Percentiles rank a stretch among this genome's conserved stretches.
Evolutionary conservation across 2,888 invertebrate species (phyloP).

Genomic region (Ecdyonurus torrentis): DNA sequence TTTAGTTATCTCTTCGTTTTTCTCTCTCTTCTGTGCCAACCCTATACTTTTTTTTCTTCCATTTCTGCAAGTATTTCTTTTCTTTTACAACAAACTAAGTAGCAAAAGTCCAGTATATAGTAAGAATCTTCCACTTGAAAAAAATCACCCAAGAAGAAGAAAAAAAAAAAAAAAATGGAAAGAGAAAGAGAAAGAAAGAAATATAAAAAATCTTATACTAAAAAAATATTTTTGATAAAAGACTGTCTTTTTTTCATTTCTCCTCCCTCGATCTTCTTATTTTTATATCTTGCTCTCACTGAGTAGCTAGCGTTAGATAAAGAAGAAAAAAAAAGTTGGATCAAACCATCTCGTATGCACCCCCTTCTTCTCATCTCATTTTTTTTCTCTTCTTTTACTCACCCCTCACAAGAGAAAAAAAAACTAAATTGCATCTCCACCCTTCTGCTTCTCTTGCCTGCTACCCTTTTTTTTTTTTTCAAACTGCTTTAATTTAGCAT

Average conservation of each 20-base stretch:
- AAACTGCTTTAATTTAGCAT: conserved; percentile 3
- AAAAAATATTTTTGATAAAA: background rate
- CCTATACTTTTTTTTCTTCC: background rate
- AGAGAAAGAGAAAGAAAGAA: background rate
- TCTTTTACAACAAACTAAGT: background rate
- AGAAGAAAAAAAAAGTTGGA: background rate
- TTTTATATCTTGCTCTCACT: background rate
- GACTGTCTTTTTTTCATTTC: background rate
- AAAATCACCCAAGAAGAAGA: background rate
- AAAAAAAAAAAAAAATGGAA: background rate
- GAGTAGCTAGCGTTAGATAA: background rate
- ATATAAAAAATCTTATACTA: background rate
- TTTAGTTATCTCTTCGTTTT: background rate
- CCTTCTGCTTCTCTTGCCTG: background rate
- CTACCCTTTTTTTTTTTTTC: conserved; percentile 3
- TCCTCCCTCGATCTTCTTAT: background rate
- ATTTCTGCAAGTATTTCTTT: background rate
- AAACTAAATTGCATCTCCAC: conserved; percentile 2
- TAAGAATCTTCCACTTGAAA: background rate
- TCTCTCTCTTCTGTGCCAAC: too few relatives aligned
- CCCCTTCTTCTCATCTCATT: conserved; percentile 1
- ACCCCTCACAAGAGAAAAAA: conserved; percentile 1
- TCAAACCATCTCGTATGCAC: background rate
- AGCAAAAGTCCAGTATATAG: background rate
- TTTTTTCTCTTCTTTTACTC: conserved; percentile 1